Conservation (phyloP, 2,113 vertebrate species). For the Erpornis zantholeuca region DNA sequence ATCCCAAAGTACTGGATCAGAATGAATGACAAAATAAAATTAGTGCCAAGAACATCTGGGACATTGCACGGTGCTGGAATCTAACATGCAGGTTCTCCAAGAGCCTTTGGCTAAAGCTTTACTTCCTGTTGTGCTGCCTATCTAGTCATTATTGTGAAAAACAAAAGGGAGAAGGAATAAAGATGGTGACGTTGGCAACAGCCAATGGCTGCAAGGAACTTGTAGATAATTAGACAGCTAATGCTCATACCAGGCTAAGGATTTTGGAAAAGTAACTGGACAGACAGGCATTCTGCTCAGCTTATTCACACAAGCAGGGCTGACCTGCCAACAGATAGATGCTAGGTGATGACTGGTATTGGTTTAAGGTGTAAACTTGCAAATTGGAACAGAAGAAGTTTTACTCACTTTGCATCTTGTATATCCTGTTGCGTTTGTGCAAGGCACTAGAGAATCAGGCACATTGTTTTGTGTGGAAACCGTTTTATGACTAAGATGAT, state of each 20-base stretch:
- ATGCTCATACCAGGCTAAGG: rapidly evolving
- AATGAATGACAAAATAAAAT: neutral
- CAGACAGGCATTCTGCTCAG: neutral
- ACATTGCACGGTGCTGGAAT: neutral
- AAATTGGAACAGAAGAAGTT: neutral
- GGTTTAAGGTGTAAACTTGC: neutral
- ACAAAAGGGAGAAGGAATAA: neutral
- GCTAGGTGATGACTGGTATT: neutral
- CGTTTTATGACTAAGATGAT: neutral
- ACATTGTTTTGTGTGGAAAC: constrained; percentile 4
- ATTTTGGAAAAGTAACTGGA: neutral
- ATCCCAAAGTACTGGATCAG: neutral
- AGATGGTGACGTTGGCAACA: rapidly evolving
- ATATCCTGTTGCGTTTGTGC: neutral
- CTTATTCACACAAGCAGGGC: neutral
- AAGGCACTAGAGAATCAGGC: constrained; percentile 61
- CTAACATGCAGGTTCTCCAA: neutral
- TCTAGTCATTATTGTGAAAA: neutral
- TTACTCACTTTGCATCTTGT: neutral
- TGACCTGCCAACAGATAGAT: neutral
- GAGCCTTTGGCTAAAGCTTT: neutral
- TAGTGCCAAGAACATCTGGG: neutral
- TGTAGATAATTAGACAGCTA: neutral
- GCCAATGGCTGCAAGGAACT: neutral
- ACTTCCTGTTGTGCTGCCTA: neutral